phyloP scores from a whole-genome alignment of 2,113 vertebrate genomes.

The Sus scrofa region DNA sequence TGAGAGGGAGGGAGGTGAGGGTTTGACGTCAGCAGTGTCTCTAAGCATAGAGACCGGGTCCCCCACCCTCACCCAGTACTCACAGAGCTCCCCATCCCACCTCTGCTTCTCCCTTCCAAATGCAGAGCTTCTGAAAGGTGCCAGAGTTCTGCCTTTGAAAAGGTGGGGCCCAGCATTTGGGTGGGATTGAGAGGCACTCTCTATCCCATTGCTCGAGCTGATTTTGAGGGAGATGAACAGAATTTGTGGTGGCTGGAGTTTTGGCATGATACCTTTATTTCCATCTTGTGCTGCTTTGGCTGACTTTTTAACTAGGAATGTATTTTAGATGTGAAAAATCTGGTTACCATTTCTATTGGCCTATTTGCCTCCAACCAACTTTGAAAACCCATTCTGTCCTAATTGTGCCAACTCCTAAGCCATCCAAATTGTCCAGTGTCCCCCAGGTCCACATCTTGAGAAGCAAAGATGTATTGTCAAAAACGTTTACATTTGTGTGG shows the following conservation, averaged over 20 bases:
- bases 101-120: not conserved
- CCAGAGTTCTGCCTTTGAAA: not conserved
- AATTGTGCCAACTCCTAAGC: not conserved
- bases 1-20: not conserved
- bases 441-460: not conserved
- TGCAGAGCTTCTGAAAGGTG: not conserved
- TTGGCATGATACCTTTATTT: conserved; percentile 62
- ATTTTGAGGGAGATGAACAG: not conserved
- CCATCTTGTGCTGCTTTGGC: conserved; percentile 61
- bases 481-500: not conserved
- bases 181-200: not conserved
- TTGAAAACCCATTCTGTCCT: conserved; percentile 31
- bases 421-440: not conserved
- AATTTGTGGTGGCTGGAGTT: conserved; percentile 52
- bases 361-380: conserved; percentile 44
- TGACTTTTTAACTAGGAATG: conserved; percentile 62
- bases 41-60: not conserved
- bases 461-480: not conserved
- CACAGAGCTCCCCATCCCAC: not conserved
- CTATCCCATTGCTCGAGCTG: not conserved
- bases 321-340: conserved; percentile 62
- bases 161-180: not conserved
- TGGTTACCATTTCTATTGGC: conserved; percentile 50
- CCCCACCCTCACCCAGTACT: not conserved
- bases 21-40: conserved; percentile 30